A percentile compares a stretch with the other conserved stretches of the same genome.
phyloP scores from a whole-genome alignment of 2,888 invertebrate genomes.

The Azorinus chamasolen region DNA sequence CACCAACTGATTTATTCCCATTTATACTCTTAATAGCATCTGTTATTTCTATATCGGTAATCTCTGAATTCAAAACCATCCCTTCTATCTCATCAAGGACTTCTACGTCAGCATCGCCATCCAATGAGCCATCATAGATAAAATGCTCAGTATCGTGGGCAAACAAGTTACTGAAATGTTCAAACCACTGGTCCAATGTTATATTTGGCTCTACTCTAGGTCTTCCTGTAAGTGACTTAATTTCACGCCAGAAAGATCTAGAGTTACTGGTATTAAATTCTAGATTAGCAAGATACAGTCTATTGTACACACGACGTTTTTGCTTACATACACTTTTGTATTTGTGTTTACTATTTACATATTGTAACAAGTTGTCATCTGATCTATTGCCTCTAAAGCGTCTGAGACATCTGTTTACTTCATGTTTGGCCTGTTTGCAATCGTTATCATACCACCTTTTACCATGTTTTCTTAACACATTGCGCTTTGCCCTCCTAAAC shows the following conservation, averaged over 20 bases:
- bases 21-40: not conserved
- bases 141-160: not conserved
- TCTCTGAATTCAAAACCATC: conserved; percentile 6
- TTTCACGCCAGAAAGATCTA: conserved; percentile 8
- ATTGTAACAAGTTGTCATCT: not conserved
- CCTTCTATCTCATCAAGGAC: not conserved
- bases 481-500: no score
- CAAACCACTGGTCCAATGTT: conserved; percentile 4
- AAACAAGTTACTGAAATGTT: conserved; percentile 6
- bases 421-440: not conserved
- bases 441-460: conserved; percentile 10
- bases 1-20: not conserved
- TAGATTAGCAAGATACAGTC: not conserved
- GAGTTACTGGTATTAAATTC: conserved; percentile 8
- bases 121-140: no score
- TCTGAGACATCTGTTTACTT: conserved; percentile 4
- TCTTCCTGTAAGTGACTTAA: not conserved
- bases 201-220: not conserved
- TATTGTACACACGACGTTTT: not conserved
- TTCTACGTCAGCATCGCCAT: not conserved
- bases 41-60: conserved; percentile 3
- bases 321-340: conserved; percentile 4
- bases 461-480: no score
- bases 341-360: not conserved
- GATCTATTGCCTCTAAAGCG: not conserved